Evolutionary conservation across 2,888 invertebrate genomes (phyloP), one percentile per base, ranked within the genome.

Genomic region (Heliothis peltigera): DNA sequence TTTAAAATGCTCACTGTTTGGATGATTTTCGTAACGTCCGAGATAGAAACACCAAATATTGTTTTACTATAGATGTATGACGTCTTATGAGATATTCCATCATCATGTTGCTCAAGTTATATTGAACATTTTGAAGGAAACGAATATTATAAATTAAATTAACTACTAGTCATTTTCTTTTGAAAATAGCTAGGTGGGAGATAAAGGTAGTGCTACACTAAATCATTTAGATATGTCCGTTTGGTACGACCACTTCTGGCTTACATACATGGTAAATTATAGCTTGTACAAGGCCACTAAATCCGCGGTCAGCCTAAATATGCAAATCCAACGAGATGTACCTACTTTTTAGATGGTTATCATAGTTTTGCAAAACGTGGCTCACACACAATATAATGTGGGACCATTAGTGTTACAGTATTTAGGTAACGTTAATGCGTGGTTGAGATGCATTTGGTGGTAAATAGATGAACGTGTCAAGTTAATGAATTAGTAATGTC

Each of bases 121-220:
- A 90, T 88, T 90, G 91, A 90, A 90, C 91, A 91, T 91, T 90
- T 91, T 91, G 91, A 90, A 87, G 88, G 87, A 88, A 88, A 88
- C 84, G 87, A 91, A 91, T 92, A 81, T 72, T 79, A 65, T 81
- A 72, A 71, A 77, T 71, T 62, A 68, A 78, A 79, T 89, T 88
- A 89, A 91, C 88, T 89, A 91, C 92, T 93, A 94, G 94, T 92
- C 92, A 92, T 93, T 93, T 94, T 93, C 93, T 91, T 92, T 92
- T 91, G 93, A 93, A 93, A 94, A 94, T 93, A 91, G 90, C 92
- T 91, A 92, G 91, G 86, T 86, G 87, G 85, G 84, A 85, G 84
- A 85, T 87, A 85, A 85, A 86, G 83, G 82, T 84, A 84, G 76
- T 56, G 51, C 77, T 80, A 80, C 79, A 84, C 69, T 81, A 77